Evolutionary conservation across 2,888 invertebrate genomes (phyloP).

Genomic region (Eupelmus urozonus): DNA sequence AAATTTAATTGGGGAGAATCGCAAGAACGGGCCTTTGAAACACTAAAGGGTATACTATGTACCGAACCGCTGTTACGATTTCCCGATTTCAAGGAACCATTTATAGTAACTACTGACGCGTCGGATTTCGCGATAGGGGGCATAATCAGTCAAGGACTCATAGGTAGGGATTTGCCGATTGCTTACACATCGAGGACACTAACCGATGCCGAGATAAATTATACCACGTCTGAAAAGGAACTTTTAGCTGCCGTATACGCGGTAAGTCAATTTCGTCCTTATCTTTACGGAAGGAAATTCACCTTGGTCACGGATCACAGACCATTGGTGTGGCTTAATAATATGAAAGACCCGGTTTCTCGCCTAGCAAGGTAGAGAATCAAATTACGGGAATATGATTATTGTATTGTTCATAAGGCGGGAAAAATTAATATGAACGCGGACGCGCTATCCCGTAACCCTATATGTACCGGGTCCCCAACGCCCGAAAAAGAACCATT

Average conservation of each 20-base stretch:
- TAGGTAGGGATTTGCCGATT: constrained; percentile 2
- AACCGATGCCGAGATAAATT: constrained; percentile 6
- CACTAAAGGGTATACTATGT: neutral
- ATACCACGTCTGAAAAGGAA: constrained; percentile 3
- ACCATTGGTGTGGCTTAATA: neutral
- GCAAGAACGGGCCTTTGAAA: neutral
- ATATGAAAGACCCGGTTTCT: neutral
- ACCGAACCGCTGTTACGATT: neutral
- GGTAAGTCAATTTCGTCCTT: neutral
- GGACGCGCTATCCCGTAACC: neutral
- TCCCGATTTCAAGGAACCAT: neutral
- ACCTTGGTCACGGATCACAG: neutral
- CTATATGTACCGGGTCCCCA: too few relatives aligned
- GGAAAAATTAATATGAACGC: constrained; percentile 1
- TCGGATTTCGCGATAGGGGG: constrained; percentile 11
- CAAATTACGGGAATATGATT: neutral
- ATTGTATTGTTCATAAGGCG: neutral
- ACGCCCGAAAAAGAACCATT: too few relatives aligned
- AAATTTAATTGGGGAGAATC: neutral
- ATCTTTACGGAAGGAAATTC: neutral
- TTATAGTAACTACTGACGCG: constrained; percentile 11
- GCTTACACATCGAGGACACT: neutral
- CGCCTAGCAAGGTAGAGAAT: neutral
- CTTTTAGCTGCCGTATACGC: neutral
- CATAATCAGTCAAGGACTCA: neutral